Evolutionary conservation across 2,888 invertebrate genomes (phyloP).

Genomic region (Serripes groenlandicus): DNA sequence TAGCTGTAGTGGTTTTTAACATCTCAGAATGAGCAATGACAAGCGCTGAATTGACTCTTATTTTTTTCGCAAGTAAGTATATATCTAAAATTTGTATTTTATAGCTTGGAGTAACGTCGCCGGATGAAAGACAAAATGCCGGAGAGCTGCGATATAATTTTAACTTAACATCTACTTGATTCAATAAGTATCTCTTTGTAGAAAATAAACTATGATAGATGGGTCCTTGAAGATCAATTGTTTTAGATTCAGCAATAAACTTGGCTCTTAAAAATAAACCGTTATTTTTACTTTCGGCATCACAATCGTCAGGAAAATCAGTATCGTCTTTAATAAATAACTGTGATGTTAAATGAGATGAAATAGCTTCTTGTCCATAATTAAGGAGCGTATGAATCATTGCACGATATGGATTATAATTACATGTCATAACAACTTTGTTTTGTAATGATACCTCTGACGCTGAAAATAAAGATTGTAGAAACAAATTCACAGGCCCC

Average conservation of each 20-base stretch:
- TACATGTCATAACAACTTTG: constrained; percentile 40
- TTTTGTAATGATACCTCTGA: constrained; percentile 35
- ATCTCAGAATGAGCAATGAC: constrained; percentile 52
- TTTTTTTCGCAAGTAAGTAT: constrained; percentile 45
- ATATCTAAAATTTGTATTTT: constrained; percentile 58
- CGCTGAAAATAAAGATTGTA: constrained; percentile 48
- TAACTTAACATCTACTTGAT: constrained; percentile 60
- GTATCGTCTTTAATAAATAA: constrained; percentile 33
- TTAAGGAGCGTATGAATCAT: constrained; percentile 46
- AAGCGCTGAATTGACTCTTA: constrained; percentile 53
- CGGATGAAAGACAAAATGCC: constrained; percentile 56
- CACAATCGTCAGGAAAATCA: constrained; percentile 33
- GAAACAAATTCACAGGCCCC: constrained; percentile 58
- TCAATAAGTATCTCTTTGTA: constrained; percentile 52
- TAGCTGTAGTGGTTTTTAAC: constrained; percentile 52
- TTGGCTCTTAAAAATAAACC: constrained; percentile 34
- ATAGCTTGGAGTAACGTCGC: constrained; percentile 44
- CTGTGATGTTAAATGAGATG: constrained; percentile 20
- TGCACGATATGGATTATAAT: constrained; percentile 54
- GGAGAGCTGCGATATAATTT: constrained; percentile 60
- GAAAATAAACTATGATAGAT: constrained; percentile 54
- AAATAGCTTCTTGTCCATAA: constrained; percentile 33
- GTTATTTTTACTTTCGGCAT: constrained; percentile 31
- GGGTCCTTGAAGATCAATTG: constrained; percentile 49
- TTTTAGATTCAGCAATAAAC: constrained; percentile 36